phyloP scores from a whole-genome alignment of 2,113 vertebrate genomes.

The Leiothrix lutea region DNA sequence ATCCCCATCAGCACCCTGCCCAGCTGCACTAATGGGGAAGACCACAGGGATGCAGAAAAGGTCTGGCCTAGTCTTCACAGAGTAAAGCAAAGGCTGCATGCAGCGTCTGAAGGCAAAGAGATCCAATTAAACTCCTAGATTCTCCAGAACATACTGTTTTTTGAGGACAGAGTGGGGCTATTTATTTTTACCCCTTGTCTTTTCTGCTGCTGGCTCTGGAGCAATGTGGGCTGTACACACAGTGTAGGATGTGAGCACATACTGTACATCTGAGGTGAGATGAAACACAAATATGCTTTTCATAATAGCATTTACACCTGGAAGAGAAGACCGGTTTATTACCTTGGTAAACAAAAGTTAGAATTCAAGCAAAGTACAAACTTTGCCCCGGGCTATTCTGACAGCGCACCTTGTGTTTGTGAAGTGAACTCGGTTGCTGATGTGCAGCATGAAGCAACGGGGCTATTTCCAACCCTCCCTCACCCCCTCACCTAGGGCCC shows the following conservation, averaged over 20 bases:
- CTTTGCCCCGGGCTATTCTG: constrained; percentile 79
- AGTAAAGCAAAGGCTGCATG: neutral
- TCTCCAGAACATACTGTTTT: neutral
- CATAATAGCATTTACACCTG: constrained; percentile 83
- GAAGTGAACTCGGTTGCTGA: constrained; percentile 61
- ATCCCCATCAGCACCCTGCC: neutral
- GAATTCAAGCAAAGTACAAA: constrained; percentile 83
- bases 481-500: neutral
- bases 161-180: neutral
- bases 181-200: constrained; percentile 9
- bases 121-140: neutral
- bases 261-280: constrained; percentile 74
- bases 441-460: constrained; percentile 57
- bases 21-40: neutral
- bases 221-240: constrained; percentile 35
- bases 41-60: neutral
- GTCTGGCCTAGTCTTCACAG: neutral
- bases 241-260: constrained; percentile 66
- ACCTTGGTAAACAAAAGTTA: constrained; percentile 80
- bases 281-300: constrained; percentile 78
- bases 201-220: constrained; percentile 31
- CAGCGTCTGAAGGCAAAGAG: neutral
- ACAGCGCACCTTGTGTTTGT: constrained; percentile 77
- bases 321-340: constrained; percentile 77
- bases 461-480: constrained; percentile 1